These are phyloP conservation scores for Drosophila gaucha DNA, from an alignment of 2,888 invertebrate genomes.

Conservation along the genomic window DNA sequence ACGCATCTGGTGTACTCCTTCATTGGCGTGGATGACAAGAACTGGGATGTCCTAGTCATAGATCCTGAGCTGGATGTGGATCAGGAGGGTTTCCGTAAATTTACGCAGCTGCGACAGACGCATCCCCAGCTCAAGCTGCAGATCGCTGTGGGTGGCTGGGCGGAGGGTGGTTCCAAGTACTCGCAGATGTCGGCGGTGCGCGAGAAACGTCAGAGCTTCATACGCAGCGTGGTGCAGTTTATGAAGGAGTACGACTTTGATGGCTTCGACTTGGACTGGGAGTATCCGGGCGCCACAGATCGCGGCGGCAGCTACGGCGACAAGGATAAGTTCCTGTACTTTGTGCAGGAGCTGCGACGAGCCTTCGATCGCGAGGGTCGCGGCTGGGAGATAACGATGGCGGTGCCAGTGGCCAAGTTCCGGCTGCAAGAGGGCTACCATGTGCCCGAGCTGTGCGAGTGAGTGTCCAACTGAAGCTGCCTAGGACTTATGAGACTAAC, in stretches of 20 bases:
- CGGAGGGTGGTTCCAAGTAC: slow-evolving; percentile 94
- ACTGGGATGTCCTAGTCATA: slow-evolving; percentile 91
- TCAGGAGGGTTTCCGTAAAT: slow-evolving; percentile 91
- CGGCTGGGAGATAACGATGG: slow-evolving; percentile 95
- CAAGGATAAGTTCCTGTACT: slow-evolving; percentile 92
- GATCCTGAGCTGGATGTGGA: slow-evolving; percentile 92
- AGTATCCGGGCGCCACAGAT: slow-evolving; percentile 95
- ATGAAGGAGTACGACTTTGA: slow-evolving; percentile 92
- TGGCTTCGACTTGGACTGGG: slow-evolving; percentile 95
- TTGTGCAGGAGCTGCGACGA: slow-evolving; percentile 92
- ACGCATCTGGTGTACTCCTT: slow-evolving; percentile 96
- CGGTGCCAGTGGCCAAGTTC: slow-evolving; percentile 94
- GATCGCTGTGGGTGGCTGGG: slow-evolving; percentile 96
- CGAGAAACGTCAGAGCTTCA: slow-evolving; percentile 89
- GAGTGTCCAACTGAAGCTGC: slow-evolving; percentile 82
- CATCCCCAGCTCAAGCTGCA: slow-evolving; percentile 91
- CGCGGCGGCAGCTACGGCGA: slow-evolving; percentile 93
- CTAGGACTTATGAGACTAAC: background rate
- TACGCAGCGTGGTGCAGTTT: slow-evolving; percentile 91
- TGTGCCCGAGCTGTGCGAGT: slow-evolving; percentile 95
- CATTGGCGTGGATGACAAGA: slow-evolving; percentile 92
- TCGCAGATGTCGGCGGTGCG: slow-evolving; percentile 92
- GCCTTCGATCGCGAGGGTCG: slow-evolving; percentile 91
- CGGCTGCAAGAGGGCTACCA: slow-evolving; percentile 95
- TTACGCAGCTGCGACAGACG: slow-evolving; percentile 89